These are phyloP conservation scores for Ceyx margarethae DNA, from an alignment of 2,113 vertebrate genomes.

Conservation along the genomic window DNA sequence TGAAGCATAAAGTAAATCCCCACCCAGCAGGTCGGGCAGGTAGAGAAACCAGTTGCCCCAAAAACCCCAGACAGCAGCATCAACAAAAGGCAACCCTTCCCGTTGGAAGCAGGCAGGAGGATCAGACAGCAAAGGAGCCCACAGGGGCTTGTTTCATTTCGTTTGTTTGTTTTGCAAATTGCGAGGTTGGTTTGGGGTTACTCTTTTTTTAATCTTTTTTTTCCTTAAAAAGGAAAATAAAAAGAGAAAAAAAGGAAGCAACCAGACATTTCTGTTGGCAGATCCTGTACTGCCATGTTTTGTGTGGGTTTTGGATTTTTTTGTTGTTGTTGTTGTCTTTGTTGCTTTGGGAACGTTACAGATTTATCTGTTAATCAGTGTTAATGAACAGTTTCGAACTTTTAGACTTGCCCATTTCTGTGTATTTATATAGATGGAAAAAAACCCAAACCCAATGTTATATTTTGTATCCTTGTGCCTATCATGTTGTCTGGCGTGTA, in stretches of 20 bases:
- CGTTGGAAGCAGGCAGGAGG: conserved; percentile 59
- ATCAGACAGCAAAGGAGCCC: conserved; percentile 63
- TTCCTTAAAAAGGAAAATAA: not conserved
- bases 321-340: conserved; percentile 13
- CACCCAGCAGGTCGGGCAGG: conserved; percentile 50
- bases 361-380: conserved; percentile 65
- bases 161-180: conserved; percentile 66
- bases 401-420: conserved; percentile 39
- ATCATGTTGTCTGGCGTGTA: conserved; percentile 56
- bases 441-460: conserved; percentile 44
- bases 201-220: not conserved
- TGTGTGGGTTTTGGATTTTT: not conserved
- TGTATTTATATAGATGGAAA: conserved; percentile 85
- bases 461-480: conserved; percentile 81
- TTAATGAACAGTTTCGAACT: conserved; percentile 52
- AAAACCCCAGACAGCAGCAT: conserved; percentile 50
- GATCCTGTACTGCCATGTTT: not conserved
- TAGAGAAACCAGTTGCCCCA: conserved; percentile 42
- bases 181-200: conserved; percentile 44
- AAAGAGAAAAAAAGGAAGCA: conserved; percentile 24
- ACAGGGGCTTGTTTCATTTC: conserved; percentile 63
- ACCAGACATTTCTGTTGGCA: conserved; percentile 2
- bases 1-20: not conserved
- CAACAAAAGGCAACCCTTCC: conserved; percentile 41
- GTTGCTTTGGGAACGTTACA: conserved; percentile 35